Evolutionary conservation across 2,888 invertebrate genomes (phyloP).

Genomic region (Ophion costatus): DNA sequence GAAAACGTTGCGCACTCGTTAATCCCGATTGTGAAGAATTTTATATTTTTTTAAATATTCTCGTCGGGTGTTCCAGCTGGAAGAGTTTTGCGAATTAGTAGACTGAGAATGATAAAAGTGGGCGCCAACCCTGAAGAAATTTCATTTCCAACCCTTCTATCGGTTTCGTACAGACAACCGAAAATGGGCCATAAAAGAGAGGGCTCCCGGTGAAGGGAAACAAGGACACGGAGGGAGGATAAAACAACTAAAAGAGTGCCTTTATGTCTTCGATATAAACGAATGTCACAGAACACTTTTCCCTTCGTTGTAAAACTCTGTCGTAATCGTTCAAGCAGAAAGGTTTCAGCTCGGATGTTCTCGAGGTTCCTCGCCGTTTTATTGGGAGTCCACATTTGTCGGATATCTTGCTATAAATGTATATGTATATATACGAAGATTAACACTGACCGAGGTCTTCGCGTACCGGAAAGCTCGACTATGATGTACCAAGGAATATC

Average conservation of each 20-base stretch:
- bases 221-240: background rate
- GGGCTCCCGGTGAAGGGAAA: background rate
- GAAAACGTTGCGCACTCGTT: background rate
- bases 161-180: background rate
- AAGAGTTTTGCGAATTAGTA: background rate
- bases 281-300: slow-evolving; percentile 19
- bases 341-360: slow-evolving; percentile 12
- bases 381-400: slow-evolving; percentile 4
- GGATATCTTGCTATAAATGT: slow-evolving; percentile 43
- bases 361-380: slow-evolving; percentile 27
- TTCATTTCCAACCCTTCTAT: background rate
- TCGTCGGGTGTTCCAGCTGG: background rate
- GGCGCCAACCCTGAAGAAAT: background rate
- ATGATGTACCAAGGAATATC: slow-evolving; percentile 20
- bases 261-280: slow-evolving; percentile 30
- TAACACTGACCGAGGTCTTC: no score
- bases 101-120: background rate
- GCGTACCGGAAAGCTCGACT: background rate
- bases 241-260: slow-evolving; percentile 29
- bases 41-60: background rate
- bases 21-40: background rate
- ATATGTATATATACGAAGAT: slow-evolving; percentile 26
- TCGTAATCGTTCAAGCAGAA: slow-evolving; percentile 49
- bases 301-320: slow-evolving; percentile 23
- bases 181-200: slow-evolving; percentile 4